Evolutionary conservation across 2,888 invertebrate species (phyloP).

Genomic region (Ornithoptera alexandrae): DNA sequence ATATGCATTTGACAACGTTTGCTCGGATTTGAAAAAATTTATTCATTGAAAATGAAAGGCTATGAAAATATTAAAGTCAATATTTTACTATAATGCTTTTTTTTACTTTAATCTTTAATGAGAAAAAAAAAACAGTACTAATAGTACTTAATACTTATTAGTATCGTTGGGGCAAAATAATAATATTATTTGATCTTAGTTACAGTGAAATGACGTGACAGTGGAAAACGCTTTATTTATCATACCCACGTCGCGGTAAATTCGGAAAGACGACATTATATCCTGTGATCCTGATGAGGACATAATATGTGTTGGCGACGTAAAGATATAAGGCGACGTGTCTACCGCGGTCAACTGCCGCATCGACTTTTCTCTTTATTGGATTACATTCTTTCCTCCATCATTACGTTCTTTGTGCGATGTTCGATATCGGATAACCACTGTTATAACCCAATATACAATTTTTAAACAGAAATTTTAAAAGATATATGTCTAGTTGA

Average conservation of each 20-base stretch:
- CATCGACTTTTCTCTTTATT: constrained; percentile 8
- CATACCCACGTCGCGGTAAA: constrained; percentile 24
- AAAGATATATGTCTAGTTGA: too few relatives aligned
- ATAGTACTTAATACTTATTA: background rate
- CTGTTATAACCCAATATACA: background rate
- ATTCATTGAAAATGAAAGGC: too few relatives aligned
- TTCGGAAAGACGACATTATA: constrained; percentile 14
- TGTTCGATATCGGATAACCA: background rate
- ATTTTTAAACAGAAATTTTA: background rate
- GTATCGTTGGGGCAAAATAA: background rate
- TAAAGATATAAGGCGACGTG: constrained; percentile 14
- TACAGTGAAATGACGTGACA: constrained; percentile 12
- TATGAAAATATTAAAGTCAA: too few relatives aligned
- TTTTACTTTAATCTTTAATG: too few relatives aligned
- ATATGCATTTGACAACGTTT: too few relatives aligned
- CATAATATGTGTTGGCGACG: constrained; percentile 12
- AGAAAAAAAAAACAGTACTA: background rate
- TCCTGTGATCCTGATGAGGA: background rate
- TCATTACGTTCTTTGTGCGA: background rate
- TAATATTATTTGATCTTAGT: constrained; percentile 9
- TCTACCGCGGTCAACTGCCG: constrained; percentile 7
- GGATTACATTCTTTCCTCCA: background rate
- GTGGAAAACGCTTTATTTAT: constrained; percentile 25
- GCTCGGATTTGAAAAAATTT: too few relatives aligned
- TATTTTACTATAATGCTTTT: too few relatives aligned